phyloP scores from a whole-genome alignment of 1,140 invertebrate genomes.

The Sitophilus oryzae region DNA sequence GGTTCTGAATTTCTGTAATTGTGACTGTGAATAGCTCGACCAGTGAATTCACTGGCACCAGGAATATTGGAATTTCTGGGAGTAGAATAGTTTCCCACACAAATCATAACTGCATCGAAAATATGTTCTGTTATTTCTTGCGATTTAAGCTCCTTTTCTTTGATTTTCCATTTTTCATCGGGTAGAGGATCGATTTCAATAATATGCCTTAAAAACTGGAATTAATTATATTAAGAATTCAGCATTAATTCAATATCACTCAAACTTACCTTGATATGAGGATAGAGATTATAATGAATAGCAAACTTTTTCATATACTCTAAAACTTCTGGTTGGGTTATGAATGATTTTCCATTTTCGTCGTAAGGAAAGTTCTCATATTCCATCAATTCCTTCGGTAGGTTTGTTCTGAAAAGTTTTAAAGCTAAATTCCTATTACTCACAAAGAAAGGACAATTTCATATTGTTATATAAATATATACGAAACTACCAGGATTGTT shows the following conservation, averaged over 20 bases:
- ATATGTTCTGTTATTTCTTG: slow-evolving; percentile 32
- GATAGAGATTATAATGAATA: slow-evolving; percentile 39
- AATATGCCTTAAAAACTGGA: slow-evolving; percentile 37
- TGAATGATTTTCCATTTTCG: slow-evolving; percentile 48
- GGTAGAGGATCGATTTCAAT: slow-evolving; percentile 34
- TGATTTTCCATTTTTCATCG: slow-evolving; percentile 42
- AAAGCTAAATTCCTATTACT: no score
- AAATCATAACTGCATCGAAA: slow-evolving; percentile 60
- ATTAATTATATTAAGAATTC: neutral
- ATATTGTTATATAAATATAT: no score
- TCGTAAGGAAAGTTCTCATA: slow-evolving; percentile 63
- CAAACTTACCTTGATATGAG: slow-evolving; percentile 34
- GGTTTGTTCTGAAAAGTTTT: slow-evolving; percentile 59
- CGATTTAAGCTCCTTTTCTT: slow-evolving; percentile 43
- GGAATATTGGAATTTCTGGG: slow-evolving; percentile 55
- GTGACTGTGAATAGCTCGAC: slow-evolving; percentile 58
- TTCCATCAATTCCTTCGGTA: slow-evolving; percentile 71
- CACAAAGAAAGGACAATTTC: no score
- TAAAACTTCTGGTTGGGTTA: slow-evolving; percentile 55
- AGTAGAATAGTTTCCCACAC: slow-evolving; percentile 62
- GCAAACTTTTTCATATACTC: slow-evolving; percentile 51
- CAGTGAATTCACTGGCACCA: slow-evolving; percentile 55
- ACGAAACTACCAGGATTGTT: no score
- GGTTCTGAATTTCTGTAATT: slow-evolving; percentile 55
- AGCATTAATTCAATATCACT: no score